Evolutionary conservation across 2,113 vertebrate species (phyloP), one percentile per base, ranked within the genome.

Genomic region (Pterocles orientalis): DNA sequence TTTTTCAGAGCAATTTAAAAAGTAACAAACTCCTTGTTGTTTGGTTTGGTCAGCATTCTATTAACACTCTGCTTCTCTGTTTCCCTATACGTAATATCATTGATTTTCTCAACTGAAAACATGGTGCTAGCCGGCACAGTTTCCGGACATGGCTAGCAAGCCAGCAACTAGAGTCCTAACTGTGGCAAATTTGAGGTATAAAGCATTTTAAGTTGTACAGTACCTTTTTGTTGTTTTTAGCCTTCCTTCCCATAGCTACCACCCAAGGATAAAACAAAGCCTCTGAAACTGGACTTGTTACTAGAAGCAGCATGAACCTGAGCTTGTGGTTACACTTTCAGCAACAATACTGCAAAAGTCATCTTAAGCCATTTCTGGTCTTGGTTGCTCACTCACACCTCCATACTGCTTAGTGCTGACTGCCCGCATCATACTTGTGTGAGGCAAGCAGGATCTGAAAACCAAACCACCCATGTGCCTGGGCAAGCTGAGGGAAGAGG

Each of bases 341-440:
- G 86, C 41, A 92, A n/a, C 36, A 84, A 41, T 47, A 81, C 31
- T 71, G 65, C n/a, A 31, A 6, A 62, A 80, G 33, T 36, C 79
- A 61, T 66, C n/a, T 88, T 45, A 79, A 86, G 18, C 7, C 39
- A 51, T 70, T 25, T 79, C 65, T 47, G 41, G 70, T 84, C 31
- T 65, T 13, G 8, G 51, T 56, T 6, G 8, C 47, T 84, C 25
- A 33, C 79, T 94, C 65, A 89, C 61, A 93, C 51, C 60, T 91
- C 64, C 16, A 6, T 58, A 33, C 15, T 56, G 28, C 56, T 87
- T 68, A 54, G 43, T 50, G 26, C 36, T 15, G 80, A 48, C 14
- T 58, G 19, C 0, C 0, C 5, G 2, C 43, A 43, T 45, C 39
- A 29, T 2, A 0, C 4, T 29, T 70, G 31, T 9, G 5, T 48